Conservation (phyloP, 2,888 invertebrate genomes). For the Antheraea assamensis region DNA sequence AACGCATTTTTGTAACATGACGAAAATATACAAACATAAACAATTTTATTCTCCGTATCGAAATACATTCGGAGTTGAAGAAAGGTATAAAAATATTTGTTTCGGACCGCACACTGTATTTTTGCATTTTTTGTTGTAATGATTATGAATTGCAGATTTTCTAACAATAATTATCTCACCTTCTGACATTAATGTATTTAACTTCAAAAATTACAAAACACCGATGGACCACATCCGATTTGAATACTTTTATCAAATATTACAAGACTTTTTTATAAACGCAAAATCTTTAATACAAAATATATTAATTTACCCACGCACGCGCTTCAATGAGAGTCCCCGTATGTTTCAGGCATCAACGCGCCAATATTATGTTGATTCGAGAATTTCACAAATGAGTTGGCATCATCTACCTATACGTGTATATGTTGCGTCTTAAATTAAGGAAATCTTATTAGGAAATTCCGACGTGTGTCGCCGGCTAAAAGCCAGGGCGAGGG, state of each 20-base stretch:
- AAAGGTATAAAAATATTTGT: too few relatives aligned
- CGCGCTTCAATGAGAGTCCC: conserved; percentile 21
- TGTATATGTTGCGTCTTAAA: conserved; percentile 61
- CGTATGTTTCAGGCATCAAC: conserved; percentile 32
- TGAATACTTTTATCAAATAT: not conserved
- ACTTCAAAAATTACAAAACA: not conserved
- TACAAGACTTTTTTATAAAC: not conserved
- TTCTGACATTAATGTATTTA: not conserved
- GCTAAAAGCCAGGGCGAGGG: conserved; percentile 68
- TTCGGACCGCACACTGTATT: too few relatives aligned
- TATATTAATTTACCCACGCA: conserved; percentile 3
- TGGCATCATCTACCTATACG: conserved; percentile 23
- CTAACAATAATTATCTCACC: too few relatives aligned
- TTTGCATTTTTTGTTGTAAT: too few relatives aligned
- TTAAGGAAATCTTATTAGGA: conserved; percentile 80
- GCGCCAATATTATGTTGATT: conserved; percentile 40
- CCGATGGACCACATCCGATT: not conserved
- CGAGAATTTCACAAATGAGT: conserved; percentile 40
- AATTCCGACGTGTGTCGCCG: conserved; percentile 77
- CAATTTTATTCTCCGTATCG: too few relatives aligned
- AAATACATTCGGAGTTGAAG: too few relatives aligned
- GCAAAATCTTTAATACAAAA: not conserved
- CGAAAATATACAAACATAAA: too few relatives aligned
- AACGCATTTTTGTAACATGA: too few relatives aligned
- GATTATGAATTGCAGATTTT: too few relatives aligned